Conservation (phyloP, 2,888 invertebrate genomes). For the Cylindroiulus punctatus region DNA sequence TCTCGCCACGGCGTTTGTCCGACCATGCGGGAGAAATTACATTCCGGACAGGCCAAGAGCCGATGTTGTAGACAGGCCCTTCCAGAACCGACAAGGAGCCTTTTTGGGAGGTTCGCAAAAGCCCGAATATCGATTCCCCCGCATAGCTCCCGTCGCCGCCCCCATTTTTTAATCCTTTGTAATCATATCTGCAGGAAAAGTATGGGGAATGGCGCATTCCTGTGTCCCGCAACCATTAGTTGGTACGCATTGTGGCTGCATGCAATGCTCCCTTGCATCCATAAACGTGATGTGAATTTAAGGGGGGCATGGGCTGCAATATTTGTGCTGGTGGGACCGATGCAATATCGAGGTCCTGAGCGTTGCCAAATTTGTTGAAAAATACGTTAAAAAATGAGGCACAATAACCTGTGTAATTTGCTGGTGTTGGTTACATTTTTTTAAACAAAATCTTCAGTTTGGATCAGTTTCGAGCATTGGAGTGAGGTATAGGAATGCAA, state of each 20-base stretch:
- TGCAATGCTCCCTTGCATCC: not conserved
- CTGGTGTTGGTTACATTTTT: no score
- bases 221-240: constrained; percentile 33
- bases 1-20: constrained; percentile 46
- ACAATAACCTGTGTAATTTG: no score
- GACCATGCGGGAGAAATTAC: constrained; percentile 27
- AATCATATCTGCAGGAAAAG: constrained; percentile 38
- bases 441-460: no score
- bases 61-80: no score
- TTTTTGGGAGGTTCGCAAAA: not conserved
- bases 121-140: not conserved
- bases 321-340: not conserved
- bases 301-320: not conserved
- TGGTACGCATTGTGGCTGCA: not conserved
- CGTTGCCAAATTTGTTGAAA: no score
- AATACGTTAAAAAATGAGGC: no score
- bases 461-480: no score
- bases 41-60: not conserved
- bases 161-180: constrained; percentile 42
- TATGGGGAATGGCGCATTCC: constrained; percentile 28
- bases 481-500: no score
- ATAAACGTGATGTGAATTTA: not conserved
- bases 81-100: no score
- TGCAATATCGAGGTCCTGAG: not conserved
- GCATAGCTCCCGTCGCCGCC: not conserved